These are phyloP conservation scores for Diorhabda sublineata DNA, from an alignment of 1,140 invertebrate species.

Conservation along the genomic window DNA sequence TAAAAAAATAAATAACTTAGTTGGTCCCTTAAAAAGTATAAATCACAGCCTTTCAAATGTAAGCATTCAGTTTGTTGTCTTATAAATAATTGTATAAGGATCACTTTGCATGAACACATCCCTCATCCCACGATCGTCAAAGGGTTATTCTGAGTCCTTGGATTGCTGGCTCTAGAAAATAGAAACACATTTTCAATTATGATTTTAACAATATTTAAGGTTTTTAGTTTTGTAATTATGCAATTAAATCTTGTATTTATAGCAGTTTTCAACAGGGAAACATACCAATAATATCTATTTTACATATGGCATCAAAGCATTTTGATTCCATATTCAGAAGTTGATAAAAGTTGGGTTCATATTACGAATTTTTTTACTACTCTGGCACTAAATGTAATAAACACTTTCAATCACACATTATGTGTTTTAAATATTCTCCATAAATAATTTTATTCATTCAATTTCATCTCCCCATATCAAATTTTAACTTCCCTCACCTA, in stretches of 20 bases:
- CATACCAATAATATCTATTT: not conserved
- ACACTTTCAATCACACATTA: too few relatives aligned
- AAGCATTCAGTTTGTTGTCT: constrained; percentile 28
- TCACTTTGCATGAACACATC: constrained; percentile 12
- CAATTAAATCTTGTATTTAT: constrained; percentile 4
- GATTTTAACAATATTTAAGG: constrained; percentile 6
- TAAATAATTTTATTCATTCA: too few relatives aligned
- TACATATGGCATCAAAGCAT: not conserved
- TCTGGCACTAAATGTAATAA: too few relatives aligned
- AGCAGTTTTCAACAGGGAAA: not conserved
- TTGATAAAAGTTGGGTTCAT: not conserved
- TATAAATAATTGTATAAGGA: constrained; percentile 22
- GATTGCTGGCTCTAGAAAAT: constrained; percentile 49
- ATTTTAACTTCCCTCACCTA: too few relatives aligned
- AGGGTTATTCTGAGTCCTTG: constrained; percentile 53
- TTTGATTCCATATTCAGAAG: not conserved
- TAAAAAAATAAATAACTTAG: constrained; percentile 23
- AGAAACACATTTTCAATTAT: constrained; percentile 8
- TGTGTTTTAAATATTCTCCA: too few relatives aligned
- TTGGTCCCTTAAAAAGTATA: constrained; percentile 42
- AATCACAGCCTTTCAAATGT: constrained; percentile 44
- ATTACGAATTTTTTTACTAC: not conserved
- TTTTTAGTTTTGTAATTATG: not conserved
- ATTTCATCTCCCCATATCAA: too few relatives aligned
- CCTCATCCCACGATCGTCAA: constrained; percentile 44